Percentiles rank a stretch among this genome's conserved stretches.
Evolutionary conservation across 92 coral and sea anemone species (phyloP).

Genomic region (Palythoa caribaeorum): DNA sequence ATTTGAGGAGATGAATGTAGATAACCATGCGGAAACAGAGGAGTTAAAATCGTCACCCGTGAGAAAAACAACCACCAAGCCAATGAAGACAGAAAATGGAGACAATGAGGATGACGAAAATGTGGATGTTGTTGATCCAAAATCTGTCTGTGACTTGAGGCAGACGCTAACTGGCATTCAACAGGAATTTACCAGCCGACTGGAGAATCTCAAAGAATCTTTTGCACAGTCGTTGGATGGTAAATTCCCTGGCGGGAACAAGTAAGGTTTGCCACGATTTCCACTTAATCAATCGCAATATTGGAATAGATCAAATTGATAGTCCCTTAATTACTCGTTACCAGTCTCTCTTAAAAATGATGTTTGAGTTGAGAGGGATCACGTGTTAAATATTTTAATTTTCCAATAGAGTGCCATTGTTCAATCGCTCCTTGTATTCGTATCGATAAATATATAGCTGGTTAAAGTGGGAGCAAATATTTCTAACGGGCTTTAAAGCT

Average conservation of each 20-base stretch:
- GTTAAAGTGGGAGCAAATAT: neutral
- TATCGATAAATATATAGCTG: neutral
- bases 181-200: conserved; percentile 89
- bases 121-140: conserved; percentile 64
- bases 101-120: conserved; percentile 48
- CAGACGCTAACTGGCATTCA: conserved; percentile 95
- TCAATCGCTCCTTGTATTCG: neutral
- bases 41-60: conserved; percentile 2
- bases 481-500: neutral
- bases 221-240: conserved; percentile 87
- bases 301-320: neutral
- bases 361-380: neutral
- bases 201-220: conserved; percentile 84
- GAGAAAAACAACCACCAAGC: conserved; percentile 9
- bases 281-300: neutral
- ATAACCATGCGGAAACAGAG: conserved; percentile 21
- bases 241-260: conserved; percentile 52
- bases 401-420: neutral
- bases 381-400: neutral
- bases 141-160: conserved; percentile 67
- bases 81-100: conserved; percentile 18
- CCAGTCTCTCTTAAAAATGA: conserved; percentile 1
- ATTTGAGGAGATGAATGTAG: conserved; percentile 5
- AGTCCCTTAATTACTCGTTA: neutral
- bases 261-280: conserved; percentile 31